phyloP scores from a whole-genome alignment of 1,140 invertebrate genomes.

The Drosophila mauritiana region DNA sequence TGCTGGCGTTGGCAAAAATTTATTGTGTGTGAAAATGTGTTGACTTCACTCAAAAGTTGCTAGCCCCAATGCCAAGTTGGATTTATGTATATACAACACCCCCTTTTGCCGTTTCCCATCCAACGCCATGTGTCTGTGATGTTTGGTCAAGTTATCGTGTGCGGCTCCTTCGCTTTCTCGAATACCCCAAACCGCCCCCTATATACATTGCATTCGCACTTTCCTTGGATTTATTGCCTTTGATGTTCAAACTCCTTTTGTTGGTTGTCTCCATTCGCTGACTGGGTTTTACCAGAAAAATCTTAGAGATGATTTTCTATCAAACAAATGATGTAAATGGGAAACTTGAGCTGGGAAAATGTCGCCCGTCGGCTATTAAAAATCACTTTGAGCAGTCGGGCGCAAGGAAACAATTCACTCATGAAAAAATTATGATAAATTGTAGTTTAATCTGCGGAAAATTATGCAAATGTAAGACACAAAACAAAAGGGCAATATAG shows the following conservation, averaged over 20 bases:
- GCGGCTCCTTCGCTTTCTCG: conserved; percentile 32
- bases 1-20: conserved; percentile 75
- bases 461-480: conserved; percentile 73
- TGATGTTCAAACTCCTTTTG: conserved; percentile 40
- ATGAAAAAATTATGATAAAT: conserved; percentile 77
- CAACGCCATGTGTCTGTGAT: conserved; percentile 17
- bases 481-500: conserved; percentile 22
- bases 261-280: conserved; percentile 57
- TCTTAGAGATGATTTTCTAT: conserved; percentile 15
- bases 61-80: conserved; percentile 62
- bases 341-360: conserved; percentile 57
- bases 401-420: conserved; percentile 53
- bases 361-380: conserved; percentile 66
- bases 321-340: conserved; percentile 51
- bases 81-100: conserved; percentile 69
- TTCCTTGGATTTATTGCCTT: conserved; percentile 65
- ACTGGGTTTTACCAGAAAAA: conserved; percentile 40
- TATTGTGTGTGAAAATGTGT: conserved; percentile 83
- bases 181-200: conserved; percentile 6
- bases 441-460: conserved; percentile 79
- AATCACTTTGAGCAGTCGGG: conserved; percentile 77
- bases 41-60: conserved; percentile 80
- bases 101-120: background rate
- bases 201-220: conserved; percentile 64
- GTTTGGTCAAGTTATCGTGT: conserved; percentile 76